phyloP scores from a whole-genome alignment of 2,888 invertebrate species.

The Tachina lurida region DNA sequence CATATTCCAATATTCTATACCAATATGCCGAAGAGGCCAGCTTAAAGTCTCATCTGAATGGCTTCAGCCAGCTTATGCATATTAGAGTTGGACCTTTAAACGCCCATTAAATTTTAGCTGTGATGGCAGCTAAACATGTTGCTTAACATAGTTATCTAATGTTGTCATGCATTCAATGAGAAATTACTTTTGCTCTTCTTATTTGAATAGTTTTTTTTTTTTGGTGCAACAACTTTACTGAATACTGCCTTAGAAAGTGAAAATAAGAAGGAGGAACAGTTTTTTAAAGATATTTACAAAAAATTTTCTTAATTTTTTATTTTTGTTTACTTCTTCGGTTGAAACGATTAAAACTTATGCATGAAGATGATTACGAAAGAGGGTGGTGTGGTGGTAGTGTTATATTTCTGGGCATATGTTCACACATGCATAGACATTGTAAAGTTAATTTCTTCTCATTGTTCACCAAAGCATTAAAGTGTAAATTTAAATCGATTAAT shows the following conservation, averaged over 20 bases:
- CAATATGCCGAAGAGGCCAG: too few species aligned
- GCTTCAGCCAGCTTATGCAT: too few species aligned
- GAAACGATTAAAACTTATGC: background rate
- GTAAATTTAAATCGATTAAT: conserved; percentile 74
- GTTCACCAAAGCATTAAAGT: conserved; percentile 74
- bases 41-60: too few species aligned
- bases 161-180: background rate
- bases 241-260: conserved; percentile 35
- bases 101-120: background rate
- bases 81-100: background rate
- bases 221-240: conserved; percentile 8
- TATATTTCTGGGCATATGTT: background rate
- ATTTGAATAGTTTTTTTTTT: background rate
- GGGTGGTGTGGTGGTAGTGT: conserved; percentile 30
- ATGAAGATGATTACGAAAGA: conserved; percentile 24
- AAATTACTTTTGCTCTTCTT: conserved; percentile 42
- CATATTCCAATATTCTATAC: too few species aligned
- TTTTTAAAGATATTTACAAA: conserved; percentile 20
- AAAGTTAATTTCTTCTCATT: conserved; percentile 23
- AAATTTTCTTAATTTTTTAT: background rate
- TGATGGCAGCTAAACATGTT: background rate
- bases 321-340: background rate
- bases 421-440: background rate
- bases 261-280: conserved; percentile 35
- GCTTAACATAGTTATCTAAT: background rate